Evolutionary conservation across 2,888 invertebrate genomes (phyloP), one percentile per base, ranked within the genome.

Genomic region (Dolichomitus sp.): DNA sequence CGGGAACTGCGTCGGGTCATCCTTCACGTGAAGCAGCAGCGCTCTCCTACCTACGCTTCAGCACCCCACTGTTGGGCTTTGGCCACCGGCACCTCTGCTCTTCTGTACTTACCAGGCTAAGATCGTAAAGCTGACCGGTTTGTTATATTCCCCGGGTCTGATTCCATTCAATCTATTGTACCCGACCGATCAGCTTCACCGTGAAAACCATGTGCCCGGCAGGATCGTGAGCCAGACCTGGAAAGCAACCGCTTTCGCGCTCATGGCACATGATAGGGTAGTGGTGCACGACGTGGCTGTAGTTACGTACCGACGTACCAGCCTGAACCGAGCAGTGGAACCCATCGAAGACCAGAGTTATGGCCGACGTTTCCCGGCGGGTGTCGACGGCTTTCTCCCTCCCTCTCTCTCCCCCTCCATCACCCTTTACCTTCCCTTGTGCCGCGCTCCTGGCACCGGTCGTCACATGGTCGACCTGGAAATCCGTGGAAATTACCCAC

Each of bases 341-440:
- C 59, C 80, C 61, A 72, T 79, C 76, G 68, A 80, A 76, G 63
- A 45, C 52, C 78, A 78, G 74, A 84, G 75, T 84, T 81, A 84
- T 78, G 61, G 69, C 59, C 75, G 59, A 69, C 66, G 70, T 72
- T 80, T 69, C 61, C 59, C 68, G 66, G 42, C 70, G 75, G 73
- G 69, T 80, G 80, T 84, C 78, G 79, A 80, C 73, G 79, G 59
- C 73, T 73, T 85, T 78, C 54, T 48, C 27, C 17, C 61, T 63
- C 50, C n/a, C 52, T 40, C 45, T 66, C 66, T 2, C 48, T 30
- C n/a, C n/a, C 23, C 23, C 54, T 48, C 37, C 37, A 37, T 68
- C 40, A 7, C 63, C 40, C 74, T 45, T 61, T 73, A 45, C 14
- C 50, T 23, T 37, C 40, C 19, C 27, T 42, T 17, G 7, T 30